A percentile compares a stretch with the other conserved stretches of the same genome.
Conservation (phyloP, 2,113 vertebrate species). For the Camelus bactrianus region DNA sequence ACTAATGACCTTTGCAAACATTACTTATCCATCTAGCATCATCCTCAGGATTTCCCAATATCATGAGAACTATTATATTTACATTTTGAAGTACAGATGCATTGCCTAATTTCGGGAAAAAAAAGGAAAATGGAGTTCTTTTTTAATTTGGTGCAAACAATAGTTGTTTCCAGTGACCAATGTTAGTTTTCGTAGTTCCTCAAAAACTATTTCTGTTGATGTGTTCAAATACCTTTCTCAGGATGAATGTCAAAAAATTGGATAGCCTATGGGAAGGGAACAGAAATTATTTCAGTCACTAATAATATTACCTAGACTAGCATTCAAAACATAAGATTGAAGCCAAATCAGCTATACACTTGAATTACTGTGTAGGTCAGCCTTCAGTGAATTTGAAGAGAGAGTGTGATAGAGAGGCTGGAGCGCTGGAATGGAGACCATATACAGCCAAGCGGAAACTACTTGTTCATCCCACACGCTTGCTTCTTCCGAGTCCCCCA, state of each 20-base stretch:
- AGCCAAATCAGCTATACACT: neutral
- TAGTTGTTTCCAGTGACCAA: neutral
- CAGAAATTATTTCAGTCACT: neutral
- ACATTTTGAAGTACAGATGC: neutral
- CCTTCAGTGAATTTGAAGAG: neutral
- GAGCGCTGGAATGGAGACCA: neutral
- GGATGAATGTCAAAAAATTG: neutral
- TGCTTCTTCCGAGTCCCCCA: neutral
- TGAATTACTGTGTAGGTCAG: neutral
- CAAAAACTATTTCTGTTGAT: neutral
- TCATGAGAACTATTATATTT: neutral
- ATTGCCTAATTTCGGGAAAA: neutral
- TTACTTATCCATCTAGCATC: neutral
- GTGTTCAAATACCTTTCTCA: neutral
- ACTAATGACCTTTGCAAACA: constrained; percentile 31
- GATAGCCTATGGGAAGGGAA: neutral
- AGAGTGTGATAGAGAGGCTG: neutral
- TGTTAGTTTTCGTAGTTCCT: neutral
- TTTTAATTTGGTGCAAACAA: neutral
- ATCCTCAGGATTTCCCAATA: neutral
- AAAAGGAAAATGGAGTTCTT: neutral
- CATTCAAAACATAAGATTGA: neutral
- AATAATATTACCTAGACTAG: neutral
- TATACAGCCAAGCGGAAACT: neutral
- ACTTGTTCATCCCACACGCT: neutral